Conservation (phyloP, 2,888 invertebrate species). For the Meandrusa payeni region DNA sequence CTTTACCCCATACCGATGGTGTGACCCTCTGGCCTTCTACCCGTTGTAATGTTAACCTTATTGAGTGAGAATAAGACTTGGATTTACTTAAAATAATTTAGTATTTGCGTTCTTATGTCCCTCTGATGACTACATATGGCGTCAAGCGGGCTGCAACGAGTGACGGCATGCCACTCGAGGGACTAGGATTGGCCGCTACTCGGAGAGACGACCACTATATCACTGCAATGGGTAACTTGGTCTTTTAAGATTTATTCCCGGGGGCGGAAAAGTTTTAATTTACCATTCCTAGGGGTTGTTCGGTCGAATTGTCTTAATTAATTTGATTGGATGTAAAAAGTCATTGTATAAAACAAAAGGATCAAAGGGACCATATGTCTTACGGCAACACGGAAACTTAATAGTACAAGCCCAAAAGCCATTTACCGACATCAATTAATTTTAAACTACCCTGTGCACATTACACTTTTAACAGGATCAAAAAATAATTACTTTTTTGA, state of each 20-base stretch:
- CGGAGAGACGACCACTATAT: slow-evolving; percentile 58
- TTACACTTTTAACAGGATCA: no score
- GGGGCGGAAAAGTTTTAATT: slow-evolving; percentile 26
- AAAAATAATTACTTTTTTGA: no score
- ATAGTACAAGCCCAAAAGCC: no score
- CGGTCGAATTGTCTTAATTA: slow-evolving; percentile 28
- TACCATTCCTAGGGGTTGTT: slow-evolving; percentile 22
- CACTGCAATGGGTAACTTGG: slow-evolving; percentile 44
- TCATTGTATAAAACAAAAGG: neutral
- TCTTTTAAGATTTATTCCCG: slow-evolving; percentile 50
- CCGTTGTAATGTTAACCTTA: slow-evolving; percentile 51
- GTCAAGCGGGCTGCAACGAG: slow-evolving; percentile 74
- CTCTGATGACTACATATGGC: slow-evolving; percentile 65
- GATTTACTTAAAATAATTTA: slow-evolving; percentile 37
- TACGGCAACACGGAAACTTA: no score
- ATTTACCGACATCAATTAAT: no score
- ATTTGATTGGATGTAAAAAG: slow-evolving; percentile 18
- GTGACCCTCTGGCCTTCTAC: slow-evolving; percentile 44
- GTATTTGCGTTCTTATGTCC: slow-evolving; percentile 48
- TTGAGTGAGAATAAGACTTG: slow-evolving; percentile 40
- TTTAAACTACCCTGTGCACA: no score
- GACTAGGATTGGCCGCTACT: slow-evolving; percentile 70
- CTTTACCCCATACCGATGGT: slow-evolving; percentile 63
- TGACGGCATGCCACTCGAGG: slow-evolving; percentile 74
- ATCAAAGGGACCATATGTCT: slow-evolving; percentile 13